These are phyloP conservation scores for Lamprologus ornatipinnis DNA, from an alignment of 2,113 vertebrate genomes.

Conservation along the genomic window DNA sequence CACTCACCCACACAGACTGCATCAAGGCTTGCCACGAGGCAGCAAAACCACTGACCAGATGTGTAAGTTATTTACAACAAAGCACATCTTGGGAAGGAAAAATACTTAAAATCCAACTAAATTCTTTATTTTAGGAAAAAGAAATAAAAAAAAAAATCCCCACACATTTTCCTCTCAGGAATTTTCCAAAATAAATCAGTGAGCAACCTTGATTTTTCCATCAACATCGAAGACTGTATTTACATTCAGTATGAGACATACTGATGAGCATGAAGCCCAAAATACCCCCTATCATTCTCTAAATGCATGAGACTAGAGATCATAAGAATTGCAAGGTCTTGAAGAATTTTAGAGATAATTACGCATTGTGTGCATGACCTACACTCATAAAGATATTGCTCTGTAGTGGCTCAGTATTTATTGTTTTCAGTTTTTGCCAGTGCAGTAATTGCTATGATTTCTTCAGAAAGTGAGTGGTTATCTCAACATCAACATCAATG, in stretches of 20 bases:
- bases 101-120: constrained; percentile 2
- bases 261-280: not conserved
- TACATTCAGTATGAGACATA: not conserved
- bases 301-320: not conserved
- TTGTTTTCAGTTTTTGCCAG: not conserved
- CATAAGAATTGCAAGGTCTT: not conserved
- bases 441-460: not conserved
- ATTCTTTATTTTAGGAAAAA: constrained; percentile 24
- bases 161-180: not conserved
- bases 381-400: not conserved
- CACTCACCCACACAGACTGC: constrained; percentile 1
- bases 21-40: not conserved
- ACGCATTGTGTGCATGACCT: not conserved
- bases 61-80: constrained; percentile 29
- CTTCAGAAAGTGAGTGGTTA: not conserved
- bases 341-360: not conserved
- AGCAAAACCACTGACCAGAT: constrained; percentile 47
- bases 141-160: not conserved
- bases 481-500: not conserved
- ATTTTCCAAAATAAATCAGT: constrained; percentile 40
- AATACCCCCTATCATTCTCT: not conserved
- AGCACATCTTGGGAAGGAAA: constrained; percentile 10
- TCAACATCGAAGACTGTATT: not conserved
- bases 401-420: not conserved
- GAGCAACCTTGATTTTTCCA: not conserved